Evolutionary conservation across 2,888 invertebrate species (phyloP).

Genomic region (Ectobius pallidus): DNA sequence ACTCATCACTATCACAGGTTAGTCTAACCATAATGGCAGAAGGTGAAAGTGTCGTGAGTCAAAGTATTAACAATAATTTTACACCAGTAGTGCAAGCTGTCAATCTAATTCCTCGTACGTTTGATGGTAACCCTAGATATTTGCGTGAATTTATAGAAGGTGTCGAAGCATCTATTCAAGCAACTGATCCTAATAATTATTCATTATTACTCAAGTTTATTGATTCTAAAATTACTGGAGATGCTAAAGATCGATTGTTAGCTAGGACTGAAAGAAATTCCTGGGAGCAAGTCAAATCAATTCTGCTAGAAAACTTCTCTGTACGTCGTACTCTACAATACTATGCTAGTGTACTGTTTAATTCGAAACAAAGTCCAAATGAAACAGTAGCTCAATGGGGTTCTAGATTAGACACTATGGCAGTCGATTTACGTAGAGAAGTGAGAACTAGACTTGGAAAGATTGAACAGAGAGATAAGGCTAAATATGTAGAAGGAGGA

Average conservation of each 20-base stretch:
- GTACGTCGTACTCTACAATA: neutral
- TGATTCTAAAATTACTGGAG: neutral
- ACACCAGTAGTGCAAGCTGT: neutral
- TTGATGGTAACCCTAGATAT: neutral
- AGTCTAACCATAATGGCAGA: constrained; percentile 15
- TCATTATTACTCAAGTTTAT: neutral
- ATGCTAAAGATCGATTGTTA: neutral
- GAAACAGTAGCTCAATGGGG: neutral
- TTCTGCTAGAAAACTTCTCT: neutral
- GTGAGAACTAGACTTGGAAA: neutral
- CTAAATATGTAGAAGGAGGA: neutral
- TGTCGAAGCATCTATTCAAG: neutral
- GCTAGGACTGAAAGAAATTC: neutral
- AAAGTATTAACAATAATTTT: neutral
- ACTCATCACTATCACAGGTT: neutral
- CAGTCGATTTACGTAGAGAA: neutral
- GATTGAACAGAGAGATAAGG: neutral
- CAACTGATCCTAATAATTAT: neutral
- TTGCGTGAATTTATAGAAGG: neutral
- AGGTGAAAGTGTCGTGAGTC: neutral
- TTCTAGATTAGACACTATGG: neutral
- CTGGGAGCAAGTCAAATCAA: neutral
- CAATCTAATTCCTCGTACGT: neutral
- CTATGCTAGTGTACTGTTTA: neutral
- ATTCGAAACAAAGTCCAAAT: neutral